A percentile compares a stretch with the other conserved stretches of the same genome.
Conservation (phyloP, 2,888 invertebrate species). For the Lacanobia oleracea region DNA sequence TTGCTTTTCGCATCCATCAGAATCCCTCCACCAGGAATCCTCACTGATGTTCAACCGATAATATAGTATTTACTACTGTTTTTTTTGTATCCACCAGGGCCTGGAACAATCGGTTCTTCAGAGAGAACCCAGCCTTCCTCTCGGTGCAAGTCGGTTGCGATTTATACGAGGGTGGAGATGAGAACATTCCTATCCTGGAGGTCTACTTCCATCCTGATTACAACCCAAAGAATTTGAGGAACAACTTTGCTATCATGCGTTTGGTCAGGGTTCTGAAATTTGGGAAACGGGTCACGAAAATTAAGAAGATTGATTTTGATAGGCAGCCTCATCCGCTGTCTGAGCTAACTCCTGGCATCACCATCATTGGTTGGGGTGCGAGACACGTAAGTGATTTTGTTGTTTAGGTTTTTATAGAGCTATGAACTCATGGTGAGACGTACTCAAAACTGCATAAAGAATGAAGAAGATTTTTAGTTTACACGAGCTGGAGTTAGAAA, state of each 20-base stretch:
- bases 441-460: not conserved
- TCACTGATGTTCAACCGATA: not conserved
- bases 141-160: conserved; percentile 81
- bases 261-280: conserved; percentile 72
- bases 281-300: conserved; percentile 51
- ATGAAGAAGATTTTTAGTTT: not conserved
- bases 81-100: conserved; percentile 70
- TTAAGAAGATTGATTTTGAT: conserved; percentile 81
- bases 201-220: conserved; percentile 83
- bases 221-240: conserved; percentile 75
- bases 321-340: conserved; percentile 67
- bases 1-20: not conserved
- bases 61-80: not conserved
- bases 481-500: not conserved
- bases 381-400: conserved; percentile 72
- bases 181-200: conserved; percentile 76
- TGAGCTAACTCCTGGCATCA: conserved; percentile 73
- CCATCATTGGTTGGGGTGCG: conserved; percentile 84
- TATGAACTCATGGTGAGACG: not conserved
- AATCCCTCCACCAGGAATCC: no score
- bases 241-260: conserved; percentile 81
- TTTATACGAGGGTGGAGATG: conserved; percentile 78
- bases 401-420: not conserved
- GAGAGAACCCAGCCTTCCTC: conserved; percentile 84
- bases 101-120: conserved; percentile 84